These are phyloP conservation scores for Paracanthobrama guichenoti DNA, from an alignment of 2,113 vertebrate genomes.

Conservation along the genomic window DNA sequence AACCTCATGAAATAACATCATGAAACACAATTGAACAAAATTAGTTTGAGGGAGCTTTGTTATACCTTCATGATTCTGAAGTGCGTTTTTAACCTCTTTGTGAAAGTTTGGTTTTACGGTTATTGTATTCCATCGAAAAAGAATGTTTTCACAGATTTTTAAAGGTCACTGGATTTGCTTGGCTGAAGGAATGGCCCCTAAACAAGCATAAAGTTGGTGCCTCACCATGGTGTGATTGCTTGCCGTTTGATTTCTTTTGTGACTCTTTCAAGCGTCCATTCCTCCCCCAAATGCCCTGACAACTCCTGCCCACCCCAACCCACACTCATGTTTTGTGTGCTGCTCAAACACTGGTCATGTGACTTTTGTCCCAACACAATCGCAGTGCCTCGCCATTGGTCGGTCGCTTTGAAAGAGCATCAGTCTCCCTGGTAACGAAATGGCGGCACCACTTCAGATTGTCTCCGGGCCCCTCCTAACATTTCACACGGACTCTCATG, in stretches of 20 bases:
- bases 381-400: slow-evolving; percentile 74
- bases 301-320: slow-evolving; percentile 10
- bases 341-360: slow-evolving; percentile 74
- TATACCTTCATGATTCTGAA: neutral
- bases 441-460: slow-evolving; percentile 76
- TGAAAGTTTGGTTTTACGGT: neutral
- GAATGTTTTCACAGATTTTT: slow-evolving; percentile 2
- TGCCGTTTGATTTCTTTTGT: slow-evolving; percentile 50
- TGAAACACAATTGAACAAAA: neutral
- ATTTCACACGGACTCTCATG: slow-evolving; percentile 56
- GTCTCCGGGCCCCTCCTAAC: slow-evolving; percentile 58
- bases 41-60: neutral
- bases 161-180: neutral
- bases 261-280: slow-evolving; percentile 45
- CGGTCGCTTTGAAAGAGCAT: slow-evolving; percentile 76
- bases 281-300: slow-evolving; percentile 5
- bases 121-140: neutral
- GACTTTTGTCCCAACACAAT: slow-evolving; percentile 79
- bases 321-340: slow-evolving; percentile 44
- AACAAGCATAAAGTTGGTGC: slow-evolving; percentile 8
- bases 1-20: neutral
- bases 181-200: slow-evolving; percentile 12
- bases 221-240: slow-evolving; percentile 42
- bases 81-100: neutral
- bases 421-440: slow-evolving; percentile 77